phyloP scores from a whole-genome alignment of 1,140 invertebrate genomes.

The Danaus melanippus region DNA sequence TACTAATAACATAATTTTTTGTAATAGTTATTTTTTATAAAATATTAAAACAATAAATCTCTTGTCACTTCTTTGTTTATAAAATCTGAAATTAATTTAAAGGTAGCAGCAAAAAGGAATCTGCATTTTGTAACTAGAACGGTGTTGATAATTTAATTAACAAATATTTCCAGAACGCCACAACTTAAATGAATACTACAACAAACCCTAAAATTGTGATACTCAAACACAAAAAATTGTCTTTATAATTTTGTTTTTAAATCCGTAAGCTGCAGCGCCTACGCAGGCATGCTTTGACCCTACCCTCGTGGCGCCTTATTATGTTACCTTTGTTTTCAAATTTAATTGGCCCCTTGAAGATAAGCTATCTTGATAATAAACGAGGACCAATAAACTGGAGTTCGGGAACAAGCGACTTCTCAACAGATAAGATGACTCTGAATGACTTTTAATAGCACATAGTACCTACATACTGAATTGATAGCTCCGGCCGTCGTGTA shows the following conservation, averaged over 20 bases:
- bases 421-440: constrained; percentile 44
- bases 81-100: no score
- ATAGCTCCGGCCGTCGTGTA: not conserved
- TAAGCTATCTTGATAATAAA: constrained; percentile 71
- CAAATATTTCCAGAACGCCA: no score
- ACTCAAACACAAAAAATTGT: constrained; percentile 28
- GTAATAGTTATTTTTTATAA: no score
- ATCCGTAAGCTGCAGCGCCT: constrained; percentile 59
- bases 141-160: no score
- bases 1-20: no score
- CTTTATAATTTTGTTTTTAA: constrained; percentile 36
- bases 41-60: no score
- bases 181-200: no score
- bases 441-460: constrained; percentile 51
- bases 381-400: constrained; percentile 66
- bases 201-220: constrained; percentile 2
- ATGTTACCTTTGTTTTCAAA: constrained; percentile 72
- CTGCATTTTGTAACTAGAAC: no score
- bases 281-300: constrained; percentile 38
- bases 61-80: no score
- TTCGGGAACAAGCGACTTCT: constrained; percentile 52
- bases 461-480: constrained; percentile 14
- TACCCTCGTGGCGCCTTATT: constrained; percentile 60
- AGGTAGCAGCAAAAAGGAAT: no score
- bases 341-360: constrained; percentile 69